These are phyloP conservation scores for Sinocyclocheilus rhinocerous DNA, from an alignment of 2,113 vertebrate genomes.

Conservation along the genomic window DNA sequence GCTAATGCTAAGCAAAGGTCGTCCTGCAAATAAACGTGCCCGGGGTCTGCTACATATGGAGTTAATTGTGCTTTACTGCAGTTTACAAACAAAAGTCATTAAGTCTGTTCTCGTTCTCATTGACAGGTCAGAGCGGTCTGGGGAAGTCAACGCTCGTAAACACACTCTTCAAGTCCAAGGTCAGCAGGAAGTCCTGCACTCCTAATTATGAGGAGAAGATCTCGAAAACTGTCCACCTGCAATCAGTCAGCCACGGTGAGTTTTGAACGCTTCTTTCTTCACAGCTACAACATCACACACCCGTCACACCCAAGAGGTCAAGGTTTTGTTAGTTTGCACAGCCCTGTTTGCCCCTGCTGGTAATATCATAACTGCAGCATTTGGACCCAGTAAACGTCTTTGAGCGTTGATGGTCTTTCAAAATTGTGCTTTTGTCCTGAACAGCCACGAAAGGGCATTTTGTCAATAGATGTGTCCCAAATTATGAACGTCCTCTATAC, in stretches of 20 bases:
- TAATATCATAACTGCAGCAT: background rate
- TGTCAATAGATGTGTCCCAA: background rate
- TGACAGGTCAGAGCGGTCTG: conserved; percentile 91
- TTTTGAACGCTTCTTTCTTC: background rate
- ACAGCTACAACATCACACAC: background rate
- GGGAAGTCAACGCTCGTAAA: conserved; percentile 98
- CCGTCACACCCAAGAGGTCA: conserved; percentile 2
- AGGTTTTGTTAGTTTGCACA: background rate
- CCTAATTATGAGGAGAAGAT: conserved; percentile 73
- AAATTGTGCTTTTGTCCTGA: background rate
- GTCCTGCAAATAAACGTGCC: conserved; percentile 21
- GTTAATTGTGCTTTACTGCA: conserved; percentile 5
- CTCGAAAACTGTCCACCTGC: conserved; percentile 86
- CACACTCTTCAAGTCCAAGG: conserved; percentile 95
- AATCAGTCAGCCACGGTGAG: conserved; percentile 88
- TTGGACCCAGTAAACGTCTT: background rate
- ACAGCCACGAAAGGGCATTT: background rate
- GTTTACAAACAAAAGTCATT: background rate
- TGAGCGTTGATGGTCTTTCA: background rate
- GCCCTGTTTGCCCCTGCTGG: background rate
- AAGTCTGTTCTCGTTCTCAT: conserved; percentile 29
- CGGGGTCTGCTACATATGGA: conserved; percentile 9
- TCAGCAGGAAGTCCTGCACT: conserved; percentile 82
- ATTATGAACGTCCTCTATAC: background rate
- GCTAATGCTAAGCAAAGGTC: conserved; percentile 45